Conservation (phyloP, 2,797 vertebrate genomes). For the Pseudochirops cupreus region DNA sequence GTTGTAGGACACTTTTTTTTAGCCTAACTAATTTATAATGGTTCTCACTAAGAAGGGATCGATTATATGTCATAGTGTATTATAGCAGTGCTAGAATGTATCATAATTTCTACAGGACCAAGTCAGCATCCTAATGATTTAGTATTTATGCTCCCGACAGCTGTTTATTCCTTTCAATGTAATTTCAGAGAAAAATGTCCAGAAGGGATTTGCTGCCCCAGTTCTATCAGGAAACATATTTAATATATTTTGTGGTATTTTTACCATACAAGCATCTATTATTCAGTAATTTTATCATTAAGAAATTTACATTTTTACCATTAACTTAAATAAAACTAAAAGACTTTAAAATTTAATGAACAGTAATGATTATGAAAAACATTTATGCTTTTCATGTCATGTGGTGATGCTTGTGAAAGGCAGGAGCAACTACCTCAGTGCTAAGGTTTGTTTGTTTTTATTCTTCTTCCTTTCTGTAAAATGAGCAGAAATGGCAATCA, state of each 20-base stretch:
- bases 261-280: constrained; percentile 71
- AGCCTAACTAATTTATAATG: constrained; percentile 66
- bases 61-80: constrained; percentile 70
- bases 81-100: constrained; percentile 74
- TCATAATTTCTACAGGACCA: constrained; percentile 81
- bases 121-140: constrained; percentile 86
- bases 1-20: constrained; percentile 60
- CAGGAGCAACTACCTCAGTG: not conserved
- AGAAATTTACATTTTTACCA: constrained; percentile 63
- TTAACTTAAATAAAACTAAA: constrained; percentile 53
- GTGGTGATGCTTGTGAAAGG: not conserved
- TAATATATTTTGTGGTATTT: constrained; percentile 84
- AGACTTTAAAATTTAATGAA: constrained; percentile 10
- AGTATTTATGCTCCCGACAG: constrained; percentile 86
- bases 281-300: constrained; percentile 71
- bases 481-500: constrained; percentile 5
- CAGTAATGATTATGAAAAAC: not conserved
- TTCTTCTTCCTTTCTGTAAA: constrained; percentile 11
- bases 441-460: not conserved
- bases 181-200: constrained; percentile 88
- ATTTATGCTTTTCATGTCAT: not conserved
- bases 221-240: constrained; percentile 89
- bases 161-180: constrained; percentile 88
- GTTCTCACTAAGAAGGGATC: constrained; percentile 68
- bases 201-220: constrained; percentile 88